Percentiles rank a stretch among this genome's conserved stretches.
Evolutionary conservation across 2,113 vertebrate genomes (phyloP).

Genomic region (Chloropsis cyanopogon): DNA sequence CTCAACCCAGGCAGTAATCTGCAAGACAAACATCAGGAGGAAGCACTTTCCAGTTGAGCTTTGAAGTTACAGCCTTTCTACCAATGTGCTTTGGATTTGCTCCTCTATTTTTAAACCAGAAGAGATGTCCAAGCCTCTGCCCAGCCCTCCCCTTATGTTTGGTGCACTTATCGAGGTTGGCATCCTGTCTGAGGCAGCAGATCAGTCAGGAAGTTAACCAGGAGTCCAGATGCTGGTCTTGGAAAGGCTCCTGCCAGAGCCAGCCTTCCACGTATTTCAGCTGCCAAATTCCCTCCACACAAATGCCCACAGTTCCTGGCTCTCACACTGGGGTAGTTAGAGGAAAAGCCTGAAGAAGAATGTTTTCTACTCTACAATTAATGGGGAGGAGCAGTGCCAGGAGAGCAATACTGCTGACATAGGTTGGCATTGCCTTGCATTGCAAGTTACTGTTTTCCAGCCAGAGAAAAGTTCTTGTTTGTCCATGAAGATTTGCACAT

Average conservation of each 20-base stretch:
- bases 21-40: constrained; percentile 3
- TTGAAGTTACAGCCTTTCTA: constrained; percentile 29
- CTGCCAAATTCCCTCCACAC: constrained; percentile 57
- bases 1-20: background rate
- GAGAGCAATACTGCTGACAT: constrained; percentile 13
- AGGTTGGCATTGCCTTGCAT: constrained; percentile 2
- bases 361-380: constrained; percentile 46
- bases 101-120: constrained; percentile 44
- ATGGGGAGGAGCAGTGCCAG: constrained; percentile 36
- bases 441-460: constrained; percentile 16
- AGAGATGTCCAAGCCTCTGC: constrained; percentile 41
- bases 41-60: constrained; percentile 20
- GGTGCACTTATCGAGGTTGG: constrained; percentile 31
- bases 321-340: constrained; percentile 11
- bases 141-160: background rate
- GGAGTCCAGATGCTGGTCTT: constrained; percentile 61
- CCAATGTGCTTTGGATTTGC: constrained; percentile 55
- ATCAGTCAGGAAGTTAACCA: constrained; percentile 66
- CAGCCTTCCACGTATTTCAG: constrained; percentile 38
- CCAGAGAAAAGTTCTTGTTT: constrained; percentile 38
- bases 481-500: background rate
- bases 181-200: constrained; percentile 52
- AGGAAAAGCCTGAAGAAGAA: constrained; percentile 61
- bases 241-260: constrained; percentile 54
- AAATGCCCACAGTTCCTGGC: constrained; percentile 42